Evolutionary conservation across 1,140 invertebrate genomes (phyloP).

Genomic region (Eurosta solidaginis): DNA sequence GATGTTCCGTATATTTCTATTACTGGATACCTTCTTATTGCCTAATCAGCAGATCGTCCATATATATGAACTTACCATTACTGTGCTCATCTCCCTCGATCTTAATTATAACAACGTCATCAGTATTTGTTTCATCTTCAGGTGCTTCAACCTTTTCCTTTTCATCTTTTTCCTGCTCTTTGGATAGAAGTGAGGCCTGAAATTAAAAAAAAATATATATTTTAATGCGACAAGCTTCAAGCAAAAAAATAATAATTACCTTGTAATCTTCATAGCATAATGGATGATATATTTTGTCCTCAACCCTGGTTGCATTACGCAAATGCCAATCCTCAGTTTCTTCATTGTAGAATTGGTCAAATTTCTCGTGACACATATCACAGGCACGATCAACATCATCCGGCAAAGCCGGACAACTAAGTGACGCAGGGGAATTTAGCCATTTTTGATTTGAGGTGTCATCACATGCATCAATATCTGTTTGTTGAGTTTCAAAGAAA

Average conservation of each 20-base stretch:
- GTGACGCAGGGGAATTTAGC: constrained; percentile 47
- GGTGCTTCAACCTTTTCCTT: constrained; percentile 44
- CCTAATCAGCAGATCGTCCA: too few relatives aligned
- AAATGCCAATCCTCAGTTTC: constrained; percentile 96
- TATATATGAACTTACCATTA: background rate
- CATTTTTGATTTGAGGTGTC: constrained; percentile 53
- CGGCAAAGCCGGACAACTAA: constrained; percentile 57
- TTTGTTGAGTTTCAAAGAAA: constrained; percentile 80
- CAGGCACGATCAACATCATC: constrained; percentile 71
- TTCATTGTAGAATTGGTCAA: constrained; percentile 93
- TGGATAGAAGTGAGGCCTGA: constrained; percentile 45
- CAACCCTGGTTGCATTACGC: constrained; percentile 76
- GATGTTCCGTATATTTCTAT: too few relatives aligned
- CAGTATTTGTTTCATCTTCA: constrained; percentile 8
- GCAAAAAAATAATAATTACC: constrained; percentile 60
- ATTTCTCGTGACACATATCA: constrained; percentile 86
- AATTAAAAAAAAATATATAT: background rate
- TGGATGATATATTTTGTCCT: constrained; percentile 86
- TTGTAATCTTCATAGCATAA: constrained; percentile 88
- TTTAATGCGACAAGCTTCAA: constrained; percentile 16
- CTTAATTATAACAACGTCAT: constrained; percentile 46
- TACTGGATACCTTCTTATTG: too few relatives aligned
- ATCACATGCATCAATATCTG: constrained; percentile 61
- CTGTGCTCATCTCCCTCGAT: constrained; percentile 43
- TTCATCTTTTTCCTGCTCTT: background rate